Base-by-base conservation (phyloP, 2,113 vertebrate species). In the Python bivittatus region DNA sequence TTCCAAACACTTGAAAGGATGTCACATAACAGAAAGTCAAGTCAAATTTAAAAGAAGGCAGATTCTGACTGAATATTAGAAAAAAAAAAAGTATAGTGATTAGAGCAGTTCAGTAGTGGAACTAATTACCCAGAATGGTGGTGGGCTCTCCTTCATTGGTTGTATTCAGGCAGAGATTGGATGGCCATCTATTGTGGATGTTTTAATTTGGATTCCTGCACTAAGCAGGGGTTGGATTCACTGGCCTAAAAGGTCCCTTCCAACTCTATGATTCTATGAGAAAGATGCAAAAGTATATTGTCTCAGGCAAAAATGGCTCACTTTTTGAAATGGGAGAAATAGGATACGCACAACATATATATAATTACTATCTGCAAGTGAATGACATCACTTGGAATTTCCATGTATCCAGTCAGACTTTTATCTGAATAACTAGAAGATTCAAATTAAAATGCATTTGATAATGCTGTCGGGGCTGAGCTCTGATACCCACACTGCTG, bases 241-340 rank as follows among this genome's bases (percentile, higher is more conserved):
- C 68, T 79, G n/a, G 68, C n/a, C n/a, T 79, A 79, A 79, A 79
- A 79, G n/a, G n/a, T 1, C 68, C n/a, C 15, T 79, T 79, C 68
- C 33, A 79, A 79, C 68, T 38, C n/a, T 79, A 79, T 38, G 68
- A 79, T 79, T 79, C n/a, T 38, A 79, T 79, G 15, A 79, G 38
- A 88, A 88, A 58, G 54, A 79, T 79, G 22, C 38, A 9, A 10
- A 20, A 61, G 33, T 42, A 57, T 93, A 92, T 60, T 89, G 90
- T 4, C 86, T 93, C 56, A 88, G 88, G 33, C 33, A 96, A 8
- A 15, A 68, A 91, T 0, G 27, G 7, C 44, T 52, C 27, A 10
- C 88, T 52, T 85, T 92, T 92, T 94, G 53, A 61, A 94, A 92
- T 86, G 72, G 22, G 10, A 93, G 86, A 64, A n/a, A 22, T 22